These are phyloP conservation scores for Geotrypetes seraphini DNA, from an alignment of 2,797 vertebrate genomes.

Conservation along the genomic window DNA sequence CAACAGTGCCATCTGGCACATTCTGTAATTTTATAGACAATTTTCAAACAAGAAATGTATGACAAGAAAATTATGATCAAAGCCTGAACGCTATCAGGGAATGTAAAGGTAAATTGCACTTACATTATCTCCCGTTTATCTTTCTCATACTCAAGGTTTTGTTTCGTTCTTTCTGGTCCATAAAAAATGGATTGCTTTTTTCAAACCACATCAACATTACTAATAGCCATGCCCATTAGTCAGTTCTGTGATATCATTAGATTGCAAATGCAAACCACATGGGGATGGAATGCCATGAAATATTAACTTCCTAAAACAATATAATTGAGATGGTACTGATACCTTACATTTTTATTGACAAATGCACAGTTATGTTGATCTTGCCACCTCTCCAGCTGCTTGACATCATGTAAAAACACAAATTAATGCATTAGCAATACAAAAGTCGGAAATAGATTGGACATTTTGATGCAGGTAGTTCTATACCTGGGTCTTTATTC, in stretches of 20 bases:
- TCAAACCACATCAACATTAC: slow-evolving; percentile 64
- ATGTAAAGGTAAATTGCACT: slow-evolving; percentile 1
- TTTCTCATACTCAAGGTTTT: not conserved
- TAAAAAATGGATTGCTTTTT: slow-evolving; percentile 69
- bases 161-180: slow-evolving; percentile 53
- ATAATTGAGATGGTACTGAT: slow-evolving; percentile 44
- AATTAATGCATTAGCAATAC: no score
- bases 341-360: slow-evolving; percentile 53
- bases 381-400: slow-evolving; percentile 39
- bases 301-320: slow-evolving; percentile 72
- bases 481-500: no score
- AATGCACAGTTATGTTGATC: slow-evolving; percentile 45
- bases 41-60: no score
- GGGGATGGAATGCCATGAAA: slow-evolving; percentile 68
- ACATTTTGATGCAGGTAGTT: no score
- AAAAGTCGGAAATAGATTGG: no score
- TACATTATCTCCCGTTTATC: not conserved
- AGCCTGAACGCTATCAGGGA: slow-evolving; percentile 3
- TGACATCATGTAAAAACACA: slow-evolving; percentile 27
- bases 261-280: slow-evolving; percentile 39
- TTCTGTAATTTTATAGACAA: no score
- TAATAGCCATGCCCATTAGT: slow-evolving; percentile 76
- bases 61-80: slow-evolving; percentile 9
- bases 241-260: slow-evolving; percentile 55
- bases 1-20: no score